These are phyloP conservation scores for Cliona cf. orientalis DNA, from an alignment of 37 sponge, comb jelly and placozoan species.

Conservation along the genomic window DNA sequence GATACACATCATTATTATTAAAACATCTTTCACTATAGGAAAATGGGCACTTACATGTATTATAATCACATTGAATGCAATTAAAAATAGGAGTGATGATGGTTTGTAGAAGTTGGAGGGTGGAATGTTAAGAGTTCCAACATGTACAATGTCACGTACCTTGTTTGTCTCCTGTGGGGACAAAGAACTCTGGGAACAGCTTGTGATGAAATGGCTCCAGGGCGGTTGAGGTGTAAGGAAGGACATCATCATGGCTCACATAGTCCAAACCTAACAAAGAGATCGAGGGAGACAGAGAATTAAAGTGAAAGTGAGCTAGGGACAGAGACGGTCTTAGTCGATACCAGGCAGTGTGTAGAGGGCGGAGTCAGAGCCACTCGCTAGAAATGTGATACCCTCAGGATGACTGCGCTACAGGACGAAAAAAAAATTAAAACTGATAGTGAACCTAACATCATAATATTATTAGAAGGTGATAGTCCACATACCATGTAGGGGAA, in stretches of 20 bases:
- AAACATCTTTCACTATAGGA: background rate
- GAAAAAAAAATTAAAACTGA: background rate
- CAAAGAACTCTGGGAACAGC: constrained; percentile 86
- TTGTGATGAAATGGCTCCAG: constrained; percentile 83
- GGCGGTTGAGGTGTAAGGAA: constrained; percentile 81
- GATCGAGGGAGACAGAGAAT: background rate
- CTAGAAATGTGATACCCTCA: constrained; percentile 82
- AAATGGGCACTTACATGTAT: background rate
- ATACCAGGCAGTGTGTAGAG: constrained; percentile 81
- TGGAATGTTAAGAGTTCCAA: too few relatives aligned
- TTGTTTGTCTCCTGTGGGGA: constrained; percentile 34
- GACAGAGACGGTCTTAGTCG: background rate
- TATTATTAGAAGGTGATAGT: background rate
- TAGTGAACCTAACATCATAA: background rate
- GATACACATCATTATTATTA: too few relatives aligned
- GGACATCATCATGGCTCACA: constrained; percentile 92
- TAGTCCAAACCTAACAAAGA: constrained; percentile 88
- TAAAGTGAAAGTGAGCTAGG: too few relatives aligned
- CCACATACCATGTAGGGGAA: constrained; percentile 82
- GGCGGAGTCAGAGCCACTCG: constrained; percentile 27
- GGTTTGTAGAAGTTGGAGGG: too few relatives aligned
- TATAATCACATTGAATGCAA: background rate
- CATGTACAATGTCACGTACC: constrained; percentile 24
- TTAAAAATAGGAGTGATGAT: background rate
- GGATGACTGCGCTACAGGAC: constrained; percentile 67